These are phyloP conservation scores for Ypsolopha scabrella DNA, from an alignment of 2,888 invertebrate genomes.

Conservation along the genomic window DNA sequence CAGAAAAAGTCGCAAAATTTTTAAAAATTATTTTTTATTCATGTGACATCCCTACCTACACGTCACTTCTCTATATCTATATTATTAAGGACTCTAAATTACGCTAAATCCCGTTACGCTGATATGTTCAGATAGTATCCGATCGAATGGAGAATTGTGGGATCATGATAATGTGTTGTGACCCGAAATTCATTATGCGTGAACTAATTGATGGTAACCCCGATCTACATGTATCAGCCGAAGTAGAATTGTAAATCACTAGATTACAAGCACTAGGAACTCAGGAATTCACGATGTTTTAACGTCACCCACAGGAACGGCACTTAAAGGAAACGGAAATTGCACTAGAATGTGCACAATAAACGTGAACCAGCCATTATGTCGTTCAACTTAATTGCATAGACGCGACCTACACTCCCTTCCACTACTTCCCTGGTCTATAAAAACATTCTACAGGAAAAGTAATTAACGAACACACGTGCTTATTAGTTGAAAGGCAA, in stretches of 20 bases:
- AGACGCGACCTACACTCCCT: conserved; percentile 12
- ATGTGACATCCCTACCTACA: too few species aligned
- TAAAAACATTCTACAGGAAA: not conserved
- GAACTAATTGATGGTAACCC: not conserved
- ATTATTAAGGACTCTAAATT: too few species aligned
- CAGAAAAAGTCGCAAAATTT: too few species aligned
- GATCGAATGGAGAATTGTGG: not conserved
- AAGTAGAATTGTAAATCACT: not conserved
- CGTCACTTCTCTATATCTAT: too few species aligned
- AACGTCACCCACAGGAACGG: not conserved
- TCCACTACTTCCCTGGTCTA: conserved; percentile 7
- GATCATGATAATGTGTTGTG: not conserved
- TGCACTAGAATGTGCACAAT: conserved; percentile 15
- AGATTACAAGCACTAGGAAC: not conserved
- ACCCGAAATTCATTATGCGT: not conserved
- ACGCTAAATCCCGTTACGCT: too few species aligned
- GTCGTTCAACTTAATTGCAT: conserved; percentile 13
- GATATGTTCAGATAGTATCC: not conserved
- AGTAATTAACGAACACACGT: not conserved
- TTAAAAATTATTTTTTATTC: too few species aligned
- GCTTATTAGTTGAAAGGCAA: not conserved
- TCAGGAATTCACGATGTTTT: not conserved
- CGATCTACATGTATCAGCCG: not conserved
- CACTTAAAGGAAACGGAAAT: not conserved
- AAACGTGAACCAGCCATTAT: conserved; percentile 13